Percentiles rank a stretch among this genome's conserved stretches.
phyloP scores from a whole-genome alignment of 2,113 vertebrate species.

The Microcebus ravelobensis region DNA sequence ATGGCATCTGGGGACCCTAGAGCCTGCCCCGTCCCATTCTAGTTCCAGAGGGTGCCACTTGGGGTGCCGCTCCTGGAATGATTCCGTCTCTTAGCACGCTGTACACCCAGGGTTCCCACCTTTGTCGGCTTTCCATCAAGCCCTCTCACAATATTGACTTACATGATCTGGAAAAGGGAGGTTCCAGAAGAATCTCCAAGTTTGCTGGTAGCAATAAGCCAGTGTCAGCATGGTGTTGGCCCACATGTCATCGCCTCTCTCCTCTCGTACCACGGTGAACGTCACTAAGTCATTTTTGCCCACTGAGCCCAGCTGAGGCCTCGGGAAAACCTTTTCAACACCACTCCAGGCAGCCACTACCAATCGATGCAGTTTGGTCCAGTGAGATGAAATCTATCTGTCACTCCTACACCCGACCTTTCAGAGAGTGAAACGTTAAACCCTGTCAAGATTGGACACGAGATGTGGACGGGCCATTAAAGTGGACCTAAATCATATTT shows the following conservation, averaged over 20 bases:
- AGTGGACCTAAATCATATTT: background rate
- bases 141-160: background rate
- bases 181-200: background rate
- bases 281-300: background rate
- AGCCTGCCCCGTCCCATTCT: background rate
- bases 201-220: background rate
- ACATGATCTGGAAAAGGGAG: background rate
- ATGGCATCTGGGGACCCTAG: rapidly evolving
- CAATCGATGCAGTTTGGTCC: background rate
- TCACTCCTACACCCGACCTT: background rate
- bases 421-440: background rate
- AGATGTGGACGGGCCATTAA: rapidly evolving
- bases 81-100: background rate
- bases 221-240: background rate
- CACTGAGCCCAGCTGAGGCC: background rate
- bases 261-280: background rate
- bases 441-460: background rate
- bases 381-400: background rate
- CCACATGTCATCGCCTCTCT: rapidly evolving
- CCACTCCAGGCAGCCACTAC: background rate
- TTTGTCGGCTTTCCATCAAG: background rate
- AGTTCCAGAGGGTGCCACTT: background rate
- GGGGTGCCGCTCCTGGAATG: background rate
- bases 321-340: background rate
- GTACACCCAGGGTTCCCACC: background rate